Evolutionary conservation across 2,113 vertebrate genomes (phyloP), one percentile per base, ranked within the genome.

Genomic region (Salvelinus namaycush): DNA sequence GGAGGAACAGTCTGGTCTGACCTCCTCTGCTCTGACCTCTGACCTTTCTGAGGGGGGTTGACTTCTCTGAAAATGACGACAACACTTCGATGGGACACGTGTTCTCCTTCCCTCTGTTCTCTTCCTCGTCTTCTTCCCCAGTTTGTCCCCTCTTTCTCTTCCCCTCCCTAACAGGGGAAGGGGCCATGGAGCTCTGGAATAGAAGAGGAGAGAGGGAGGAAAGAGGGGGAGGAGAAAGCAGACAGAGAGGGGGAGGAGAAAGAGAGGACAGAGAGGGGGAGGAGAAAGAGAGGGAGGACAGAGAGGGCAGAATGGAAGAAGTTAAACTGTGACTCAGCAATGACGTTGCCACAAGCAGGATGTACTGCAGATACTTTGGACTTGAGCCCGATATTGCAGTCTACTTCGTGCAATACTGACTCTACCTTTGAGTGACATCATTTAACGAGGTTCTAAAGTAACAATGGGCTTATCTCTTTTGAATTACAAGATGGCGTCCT

Each of bases 91-190:
- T 93, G 1, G 92, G 92, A 76, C 87, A 91, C 26, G 70, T 13
- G 29, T 93, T 93, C 77, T 92, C 91, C 2, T 91, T 81, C n/a
- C 51, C 8, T 27, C 79, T 81, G 12, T 71, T 69, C 34, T 72
- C 68, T 72, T 72, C 72, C 70, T 22, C 76, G 0, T 14, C 3
- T 1, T 76, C 75, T 31, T 65, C 70, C 0, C 34, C 24, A 1
- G 5, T 6, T 1, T 4, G 73, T 20, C 64, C 81, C 57, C 94
- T 80, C 81, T 93, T 94, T 83, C 90, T 90, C 79, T 93, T 70
- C 3, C 77, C 74, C 60, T 88, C 86, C 18, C 70, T 81, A 27
- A 83, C 73, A 11, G 73, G 27, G 0, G 75, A 76, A 0, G 77
- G 85, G 22, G 77, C 82, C 2, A 14, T n/a, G 0, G 73, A 70